A percentile compares a stretch with the other conserved stretches of the same genome.
These are phyloP conservation scores for Orthosia cruda DNA, from an alignment of 2,888 invertebrate species.

Conservation along the genomic window DNA sequence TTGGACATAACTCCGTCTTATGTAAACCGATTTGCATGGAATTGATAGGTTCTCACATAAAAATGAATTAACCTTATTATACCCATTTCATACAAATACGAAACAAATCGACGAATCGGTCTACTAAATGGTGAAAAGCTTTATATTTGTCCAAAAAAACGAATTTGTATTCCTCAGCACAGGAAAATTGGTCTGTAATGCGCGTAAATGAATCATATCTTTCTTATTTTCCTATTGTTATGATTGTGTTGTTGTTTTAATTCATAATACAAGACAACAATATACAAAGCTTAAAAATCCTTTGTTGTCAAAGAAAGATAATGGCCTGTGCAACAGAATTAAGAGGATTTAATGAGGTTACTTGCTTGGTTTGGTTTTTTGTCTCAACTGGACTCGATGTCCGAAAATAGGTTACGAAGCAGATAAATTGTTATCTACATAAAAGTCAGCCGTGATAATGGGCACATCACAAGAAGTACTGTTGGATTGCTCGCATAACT, in stretches of 20 bases:
- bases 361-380: background rate
- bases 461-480: background rate
- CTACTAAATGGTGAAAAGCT: too few species aligned
- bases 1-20: too few species aligned
- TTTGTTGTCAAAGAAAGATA: background rate
- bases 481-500: background rate
- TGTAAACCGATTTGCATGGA: too few species aligned
- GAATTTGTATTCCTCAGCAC: background rate
- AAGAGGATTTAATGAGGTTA: background rate
- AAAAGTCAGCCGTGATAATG: background rate
- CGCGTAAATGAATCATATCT: background rate
- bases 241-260: constrained; percentile 7
- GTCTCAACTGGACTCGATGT: background rate
- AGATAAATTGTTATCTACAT: background rate
- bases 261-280: constrained; percentile 1
- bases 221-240: background rate
- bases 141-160: background rate
- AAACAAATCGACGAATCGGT: too few species aligned
- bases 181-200: background rate
- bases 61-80: too few species aligned
- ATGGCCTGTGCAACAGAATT: background rate
- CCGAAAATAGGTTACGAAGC: background rate
- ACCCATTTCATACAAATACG: too few species aligned
- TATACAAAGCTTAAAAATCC: too few species aligned
- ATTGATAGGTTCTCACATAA: too few species aligned